Evolutionary conservation across 2,113 vertebrate genomes (phyloP).

Genomic region (Poeciliopsis prolifica): DNA sequence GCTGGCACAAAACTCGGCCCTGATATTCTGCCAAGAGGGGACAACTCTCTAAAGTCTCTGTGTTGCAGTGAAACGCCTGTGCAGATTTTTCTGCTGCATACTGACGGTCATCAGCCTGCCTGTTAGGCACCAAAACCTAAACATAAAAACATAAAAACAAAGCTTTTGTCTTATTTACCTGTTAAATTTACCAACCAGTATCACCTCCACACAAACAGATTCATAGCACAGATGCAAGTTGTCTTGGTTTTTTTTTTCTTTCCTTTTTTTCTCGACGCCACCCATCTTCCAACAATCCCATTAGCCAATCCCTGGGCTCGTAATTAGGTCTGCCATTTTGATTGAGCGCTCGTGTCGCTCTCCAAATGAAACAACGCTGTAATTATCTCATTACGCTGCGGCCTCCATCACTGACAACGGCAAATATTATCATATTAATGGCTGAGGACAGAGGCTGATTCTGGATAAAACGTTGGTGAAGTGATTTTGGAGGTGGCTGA

Average conservation of each 20-base stretch:
- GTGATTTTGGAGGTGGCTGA: not conserved
- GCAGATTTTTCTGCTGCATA: constrained; percentile 9
- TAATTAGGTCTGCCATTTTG: constrained; percentile 97
- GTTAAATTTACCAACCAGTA: constrained; percentile 7
- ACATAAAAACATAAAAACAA: no score
- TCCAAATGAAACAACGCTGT: constrained; percentile 92
- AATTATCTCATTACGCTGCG: constrained; percentile 91
- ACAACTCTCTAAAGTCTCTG: constrained; percentile 24
- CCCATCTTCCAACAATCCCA: constrained; percentile 84
- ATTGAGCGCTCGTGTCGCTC: constrained; percentile 86
- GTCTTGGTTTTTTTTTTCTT: not conserved
- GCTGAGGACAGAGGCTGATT: constrained; percentile 49
- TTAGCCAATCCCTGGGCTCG: constrained; percentile 94
- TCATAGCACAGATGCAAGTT: constrained; percentile 38
- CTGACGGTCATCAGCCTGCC: constrained; percentile 9
- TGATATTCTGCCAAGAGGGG: constrained; percentile 17
- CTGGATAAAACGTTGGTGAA: constrained; percentile 32
- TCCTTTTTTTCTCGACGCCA: not conserved
- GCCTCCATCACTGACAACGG: constrained; percentile 69
- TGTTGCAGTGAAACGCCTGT: constrained; percentile 3
- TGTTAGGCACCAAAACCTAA: not conserved
- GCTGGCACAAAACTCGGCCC: constrained; percentile 1
- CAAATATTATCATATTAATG: constrained; percentile 71
- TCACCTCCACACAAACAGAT: constrained; percentile 6
- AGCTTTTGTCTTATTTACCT: constrained; percentile 32